These are phyloP conservation scores for Steatornis caripensis DNA, from an alignment of 2,113 vertebrate species.

Conservation along the genomic window DNA sequence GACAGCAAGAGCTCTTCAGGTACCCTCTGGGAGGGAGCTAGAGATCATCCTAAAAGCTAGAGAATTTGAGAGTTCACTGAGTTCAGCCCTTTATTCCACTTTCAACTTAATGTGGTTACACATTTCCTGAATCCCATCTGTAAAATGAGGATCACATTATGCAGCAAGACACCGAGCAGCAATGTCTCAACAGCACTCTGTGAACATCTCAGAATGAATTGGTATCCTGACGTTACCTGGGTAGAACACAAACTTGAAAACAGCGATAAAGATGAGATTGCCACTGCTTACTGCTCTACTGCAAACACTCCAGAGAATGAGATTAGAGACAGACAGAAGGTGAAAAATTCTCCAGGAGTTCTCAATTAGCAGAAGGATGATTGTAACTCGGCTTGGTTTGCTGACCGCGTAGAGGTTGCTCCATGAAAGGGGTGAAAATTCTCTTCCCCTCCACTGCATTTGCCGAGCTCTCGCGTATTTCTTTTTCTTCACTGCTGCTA, in stretches of 20 bases:
- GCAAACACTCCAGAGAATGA: not conserved
- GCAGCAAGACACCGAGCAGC: not conserved
- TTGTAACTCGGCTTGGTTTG: not conserved
- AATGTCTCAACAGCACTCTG: not conserved
- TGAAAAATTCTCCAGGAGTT: not conserved
- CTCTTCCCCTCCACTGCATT: not conserved
- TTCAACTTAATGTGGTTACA: not conserved
- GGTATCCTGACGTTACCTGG: not conserved
- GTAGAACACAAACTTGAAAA: not conserved
- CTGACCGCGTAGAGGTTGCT: not conserved
- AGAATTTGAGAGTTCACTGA: not conserved
- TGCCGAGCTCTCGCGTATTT: not conserved
- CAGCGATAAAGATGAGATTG: not conserved
- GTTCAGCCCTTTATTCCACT: not conserved
- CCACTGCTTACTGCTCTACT: not conserved
- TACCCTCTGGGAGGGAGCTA: not conserved
- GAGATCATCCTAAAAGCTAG: not conserved
- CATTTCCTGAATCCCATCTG: not conserved
- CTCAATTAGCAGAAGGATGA: not conserved
- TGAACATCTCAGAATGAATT: not conserved
- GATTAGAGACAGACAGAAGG: not conserved
- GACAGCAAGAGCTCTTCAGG: not conserved
- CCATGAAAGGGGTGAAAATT: not conserved
- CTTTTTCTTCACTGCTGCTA: not conserved
- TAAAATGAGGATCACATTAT: not conserved